A percentile compares a stretch with the other conserved stretches of the same genome.
phyloP scores from a whole-genome alignment of 2,888 invertebrate genomes.

The Hesperia comma region DNA sequence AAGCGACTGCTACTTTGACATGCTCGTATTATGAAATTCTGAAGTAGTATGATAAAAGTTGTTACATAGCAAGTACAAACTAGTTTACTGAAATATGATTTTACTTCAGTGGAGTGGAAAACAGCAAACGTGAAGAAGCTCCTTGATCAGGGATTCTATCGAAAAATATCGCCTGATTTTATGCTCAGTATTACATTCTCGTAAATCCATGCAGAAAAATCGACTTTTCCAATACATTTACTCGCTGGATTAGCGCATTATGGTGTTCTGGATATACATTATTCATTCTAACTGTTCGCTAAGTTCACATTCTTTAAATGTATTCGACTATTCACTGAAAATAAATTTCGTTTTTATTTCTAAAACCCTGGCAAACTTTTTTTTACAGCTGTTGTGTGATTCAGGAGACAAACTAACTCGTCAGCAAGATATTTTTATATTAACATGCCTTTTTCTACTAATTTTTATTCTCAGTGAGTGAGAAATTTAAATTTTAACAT shows the following conservation, averaged over 20 bases:
- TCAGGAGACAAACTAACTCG: too few species aligned
- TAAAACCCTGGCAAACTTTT: neutral
- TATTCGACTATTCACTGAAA: neutral
- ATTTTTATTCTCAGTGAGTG: too few species aligned
- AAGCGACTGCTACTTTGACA: too few species aligned
- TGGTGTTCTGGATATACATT: neutral
- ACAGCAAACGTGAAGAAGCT: slow-evolving; percentile 24
- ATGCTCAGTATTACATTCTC: slow-evolving; percentile 23
- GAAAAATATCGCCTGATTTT: slow-evolving; percentile 24
- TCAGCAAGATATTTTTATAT: too few species aligned
- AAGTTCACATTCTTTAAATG: slow-evolving; percentile 1
- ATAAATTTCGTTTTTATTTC: neutral
- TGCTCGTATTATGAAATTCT: too few species aligned
- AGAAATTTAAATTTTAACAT: too few species aligned
- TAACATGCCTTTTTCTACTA: too few species aligned
- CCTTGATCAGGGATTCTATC: slow-evolving; percentile 14
- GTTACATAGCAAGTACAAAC: slow-evolving; percentile 6
- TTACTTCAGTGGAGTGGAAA: slow-evolving; percentile 29
- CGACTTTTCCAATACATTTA: slow-evolving; percentile 24
- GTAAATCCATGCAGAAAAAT: slow-evolving; percentile 31
- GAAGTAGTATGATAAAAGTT: neutral
- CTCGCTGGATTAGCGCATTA: slow-evolving; percentile 21
- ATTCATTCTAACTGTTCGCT: slow-evolving; percentile 7
- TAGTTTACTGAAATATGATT: slow-evolving; percentile 27
- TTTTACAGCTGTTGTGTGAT: too few species aligned